Conservation (phyloP, 2,888 invertebrate species). For the Aelia acuminata region DNA sequence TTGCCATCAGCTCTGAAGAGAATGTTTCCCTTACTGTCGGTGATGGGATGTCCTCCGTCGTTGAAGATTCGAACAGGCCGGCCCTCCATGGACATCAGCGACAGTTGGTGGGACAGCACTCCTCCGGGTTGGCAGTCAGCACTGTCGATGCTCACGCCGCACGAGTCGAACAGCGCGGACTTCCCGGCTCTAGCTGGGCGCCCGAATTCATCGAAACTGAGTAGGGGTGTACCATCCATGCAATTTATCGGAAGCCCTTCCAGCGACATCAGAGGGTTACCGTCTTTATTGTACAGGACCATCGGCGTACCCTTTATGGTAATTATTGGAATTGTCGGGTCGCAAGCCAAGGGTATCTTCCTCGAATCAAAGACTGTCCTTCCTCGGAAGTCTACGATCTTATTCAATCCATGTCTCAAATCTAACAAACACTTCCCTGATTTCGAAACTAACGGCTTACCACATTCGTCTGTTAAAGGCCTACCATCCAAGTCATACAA, state of each 20-base stretch:
- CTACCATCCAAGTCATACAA: constrained; percentile 60
- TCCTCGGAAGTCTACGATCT: constrained; percentile 56
- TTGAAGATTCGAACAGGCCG: constrained; percentile 29
- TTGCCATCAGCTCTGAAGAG: constrained; percentile 49
- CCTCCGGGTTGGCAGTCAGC: constrained; percentile 7
- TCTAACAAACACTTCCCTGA: constrained; percentile 58
- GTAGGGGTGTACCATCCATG: constrained; percentile 13
- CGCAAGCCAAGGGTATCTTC: constrained; percentile 60
- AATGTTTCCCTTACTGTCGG: constrained; percentile 51
- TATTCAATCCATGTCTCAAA: constrained; percentile 53
- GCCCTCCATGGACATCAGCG: constrained; percentile 46
- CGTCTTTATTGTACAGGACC: constrained; percentile 49
- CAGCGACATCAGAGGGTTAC: constrained; percentile 42
- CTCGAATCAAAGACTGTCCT: constrained; percentile 59
- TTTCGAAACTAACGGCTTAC: constrained; percentile 56
- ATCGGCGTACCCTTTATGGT: constrained; percentile 49
- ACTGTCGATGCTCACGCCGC: constrained; percentile 22
- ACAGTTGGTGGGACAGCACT: not conserved
- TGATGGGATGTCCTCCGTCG: constrained; percentile 41
- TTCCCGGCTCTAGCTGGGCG: constrained; percentile 55
- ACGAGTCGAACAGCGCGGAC: constrained; percentile 56
- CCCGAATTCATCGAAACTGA: constrained; percentile 61
- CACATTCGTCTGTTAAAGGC: constrained; percentile 62
- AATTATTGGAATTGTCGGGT: constrained; percentile 56
- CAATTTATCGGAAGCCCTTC: constrained; percentile 42